Percentiles rank a stretch among this genome's conserved stretches.
Conservation (phyloP, 2,797 vertebrate genomes). For the Odontamblyopus rebecca region DNA sequence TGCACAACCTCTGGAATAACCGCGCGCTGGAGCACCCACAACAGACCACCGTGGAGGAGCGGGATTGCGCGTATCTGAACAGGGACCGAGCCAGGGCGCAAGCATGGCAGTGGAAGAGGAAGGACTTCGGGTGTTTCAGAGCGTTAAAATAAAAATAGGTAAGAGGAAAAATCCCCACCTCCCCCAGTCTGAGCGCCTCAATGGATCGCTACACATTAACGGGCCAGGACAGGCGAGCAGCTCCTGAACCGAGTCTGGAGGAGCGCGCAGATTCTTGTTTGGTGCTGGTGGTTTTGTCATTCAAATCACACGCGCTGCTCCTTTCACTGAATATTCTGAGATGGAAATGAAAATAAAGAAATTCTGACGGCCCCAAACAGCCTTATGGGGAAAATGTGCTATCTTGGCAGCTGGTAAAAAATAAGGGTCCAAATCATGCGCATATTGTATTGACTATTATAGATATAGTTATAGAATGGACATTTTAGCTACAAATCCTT, state of each 20-base stretch:
- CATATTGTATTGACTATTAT: slow-evolving; percentile 9
- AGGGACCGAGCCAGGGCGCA: slow-evolving; percentile 59
- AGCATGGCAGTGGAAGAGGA: slow-evolving; percentile 97
- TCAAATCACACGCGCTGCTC: slow-evolving; percentile 64
- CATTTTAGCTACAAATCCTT: slow-evolving; percentile 50
- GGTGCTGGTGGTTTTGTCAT: slow-evolving; percentile 57
- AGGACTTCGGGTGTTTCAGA: slow-evolving; percentile 96
- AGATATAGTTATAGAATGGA: slow-evolving; percentile 15
- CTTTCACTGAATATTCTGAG: slow-evolving; percentile 24
- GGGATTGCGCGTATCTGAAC: slow-evolving; percentile 47
- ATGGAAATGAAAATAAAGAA: neutral
- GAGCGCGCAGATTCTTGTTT: slow-evolving; percentile 42
- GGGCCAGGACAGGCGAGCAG: slow-evolving; percentile 37
- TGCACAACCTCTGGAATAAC: slow-evolving; percentile 72
- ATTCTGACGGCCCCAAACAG: slow-evolving; percentile 7
- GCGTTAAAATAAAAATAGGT: slow-evolving; percentile 98
- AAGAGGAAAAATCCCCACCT: slow-evolving; percentile 63
- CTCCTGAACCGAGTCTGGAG: slow-evolving; percentile 27
- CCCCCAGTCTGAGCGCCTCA: slow-evolving; percentile 52
- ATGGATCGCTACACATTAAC: slow-evolving; percentile 59
- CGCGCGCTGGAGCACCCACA: slow-evolving; percentile 63
- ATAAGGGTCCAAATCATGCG: slow-evolving; percentile 27
- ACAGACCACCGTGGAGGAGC: slow-evolving; percentile 60
- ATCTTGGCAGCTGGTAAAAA: slow-evolving; percentile 42
- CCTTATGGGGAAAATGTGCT: slow-evolving; percentile 39